Conservation (phyloP, 2,113 vertebrate species). For the Mionectes macconnelli region DNA sequence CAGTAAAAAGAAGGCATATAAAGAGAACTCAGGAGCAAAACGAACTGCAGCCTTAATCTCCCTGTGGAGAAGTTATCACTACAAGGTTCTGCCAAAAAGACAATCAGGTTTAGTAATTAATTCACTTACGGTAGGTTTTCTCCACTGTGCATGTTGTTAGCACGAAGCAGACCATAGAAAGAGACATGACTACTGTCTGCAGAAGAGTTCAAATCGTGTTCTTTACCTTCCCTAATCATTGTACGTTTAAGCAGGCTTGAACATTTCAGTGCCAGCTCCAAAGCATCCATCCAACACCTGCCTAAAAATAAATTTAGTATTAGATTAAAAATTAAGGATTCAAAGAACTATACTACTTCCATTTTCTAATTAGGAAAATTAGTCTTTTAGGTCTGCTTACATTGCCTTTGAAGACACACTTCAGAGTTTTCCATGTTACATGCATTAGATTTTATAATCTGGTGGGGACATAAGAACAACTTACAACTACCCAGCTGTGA, state of each 20-base stretch:
- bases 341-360: neutral
- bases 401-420: neutral
- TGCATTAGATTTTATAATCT: neutral
- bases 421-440: neutral
- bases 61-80: neutral
- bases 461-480: neutral
- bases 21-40: neutral
- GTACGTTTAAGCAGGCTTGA: slow-evolving; percentile 95
- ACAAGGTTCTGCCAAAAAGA: neutral
- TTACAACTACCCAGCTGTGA: neutral
- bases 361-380: neutral
- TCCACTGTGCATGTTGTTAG: slow-evolving; percentile 88
- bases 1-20: neutral
- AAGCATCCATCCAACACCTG: slow-evolving; percentile 98
- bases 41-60: neutral
- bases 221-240: slow-evolving; percentile 98
- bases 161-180: slow-evolving; percentile 91
- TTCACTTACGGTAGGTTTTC: slow-evolving; percentile 88
- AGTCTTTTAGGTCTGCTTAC: neutral
- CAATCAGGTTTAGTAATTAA: neutral
- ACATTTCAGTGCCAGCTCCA: slow-evolving; percentile 97
- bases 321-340: neutral
- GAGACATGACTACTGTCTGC: slow-evolving; percentile 87
- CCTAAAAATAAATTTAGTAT: slow-evolving; percentile 73
- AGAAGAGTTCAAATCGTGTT: slow-evolving; percentile 84